Evolutionary conservation across 2,113 vertebrate species (phyloP), one percentile per base, ranked within the genome.

Genomic region (Aptenodytes patagonicus): DNA sequence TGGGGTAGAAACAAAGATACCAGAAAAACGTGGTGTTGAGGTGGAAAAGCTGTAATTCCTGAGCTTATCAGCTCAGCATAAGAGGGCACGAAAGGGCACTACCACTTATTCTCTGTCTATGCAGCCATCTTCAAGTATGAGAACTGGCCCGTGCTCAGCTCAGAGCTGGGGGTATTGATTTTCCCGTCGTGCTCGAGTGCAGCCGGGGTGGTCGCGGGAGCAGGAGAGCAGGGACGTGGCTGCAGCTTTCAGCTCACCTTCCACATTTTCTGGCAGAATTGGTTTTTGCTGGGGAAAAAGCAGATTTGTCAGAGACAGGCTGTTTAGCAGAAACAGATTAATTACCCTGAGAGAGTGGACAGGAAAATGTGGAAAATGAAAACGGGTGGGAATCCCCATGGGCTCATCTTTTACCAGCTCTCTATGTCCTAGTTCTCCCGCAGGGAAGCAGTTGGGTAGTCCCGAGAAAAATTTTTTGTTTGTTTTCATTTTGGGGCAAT

Each of bases 161-260:
- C 2, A 0, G 34, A 26, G 52, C 2, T 4, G 5, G 14, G 34
- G n/a, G 1, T 10, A 9, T 12, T 36, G 42, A 15, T 16, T 38
- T 64, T 58, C 36, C 78, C 5, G 0, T 19, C 0, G 0, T 17
- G 49, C 54, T 26, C 0, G 0, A 25, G 19, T 1, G 0, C 1
- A 3, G 38, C 21, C 2, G 1, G 47, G 21, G n/a, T 24, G 49
- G 15, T 24, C 2, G 1, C 9, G 10, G 54, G n/a, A 38, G 12
- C 3, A 19, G 32, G 29, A 1, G 3, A 38, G 61, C 52, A 32
- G 71, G 44, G 49, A n/a, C 2, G 0, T 1, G 60, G 22, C 32
- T 61, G 51, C 3, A 3, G 79, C 58, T 70, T 12, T 0, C 47
- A 52, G 7, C 13, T 40, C 42, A 8, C 40, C 73, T 65, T 42